Evolutionary conservation across 2,888 invertebrate species (phyloP).

Genomic region (Electrophaes corylata): DNA sequence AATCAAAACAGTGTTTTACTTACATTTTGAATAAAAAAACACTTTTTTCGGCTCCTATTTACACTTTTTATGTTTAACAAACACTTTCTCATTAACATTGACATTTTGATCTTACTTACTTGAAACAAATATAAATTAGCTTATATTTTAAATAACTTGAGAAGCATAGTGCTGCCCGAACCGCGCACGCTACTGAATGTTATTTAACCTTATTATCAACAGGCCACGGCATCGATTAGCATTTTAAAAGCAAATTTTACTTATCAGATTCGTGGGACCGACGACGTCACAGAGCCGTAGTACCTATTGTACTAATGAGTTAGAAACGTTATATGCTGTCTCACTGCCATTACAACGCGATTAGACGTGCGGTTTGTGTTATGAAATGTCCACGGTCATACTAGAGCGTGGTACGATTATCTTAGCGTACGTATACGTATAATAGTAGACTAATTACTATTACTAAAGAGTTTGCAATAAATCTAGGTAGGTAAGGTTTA

Average conservation of each 20-base stretch:
- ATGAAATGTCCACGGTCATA: background rate
- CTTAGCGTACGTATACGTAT: background rate
- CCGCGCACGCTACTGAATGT: constrained; percentile 58
- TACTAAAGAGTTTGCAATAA: background rate
- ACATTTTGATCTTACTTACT: constrained; percentile 50
- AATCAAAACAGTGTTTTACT: constrained; percentile 46
- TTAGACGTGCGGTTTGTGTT: background rate
- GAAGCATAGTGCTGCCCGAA: constrained; percentile 47
- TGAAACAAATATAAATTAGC: constrained; percentile 20
- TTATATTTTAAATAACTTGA: constrained; percentile 14
- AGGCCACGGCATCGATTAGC: constrained; percentile 63
- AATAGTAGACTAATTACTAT: no score
- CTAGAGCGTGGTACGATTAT: background rate
- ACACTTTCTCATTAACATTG: constrained; percentile 65
- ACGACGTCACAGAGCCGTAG: constrained; percentile 44
- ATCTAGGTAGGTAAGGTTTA: background rate
- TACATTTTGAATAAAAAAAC: constrained; percentile 58
- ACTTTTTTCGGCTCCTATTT: constrained; percentile 57
- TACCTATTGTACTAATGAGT: constrained; percentile 11
- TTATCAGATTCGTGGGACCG: constrained; percentile 47
- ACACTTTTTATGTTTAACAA: constrained; percentile 60
- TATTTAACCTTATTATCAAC: constrained; percentile 67
- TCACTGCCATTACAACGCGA: constrained; percentile 4
- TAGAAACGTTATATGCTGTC: background rate
- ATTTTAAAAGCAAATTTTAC: constrained; percentile 63